Evolutionary conservation across 2,113 vertebrate species (phyloP).

Genomic region (Dolichotis patagonum): DNA sequence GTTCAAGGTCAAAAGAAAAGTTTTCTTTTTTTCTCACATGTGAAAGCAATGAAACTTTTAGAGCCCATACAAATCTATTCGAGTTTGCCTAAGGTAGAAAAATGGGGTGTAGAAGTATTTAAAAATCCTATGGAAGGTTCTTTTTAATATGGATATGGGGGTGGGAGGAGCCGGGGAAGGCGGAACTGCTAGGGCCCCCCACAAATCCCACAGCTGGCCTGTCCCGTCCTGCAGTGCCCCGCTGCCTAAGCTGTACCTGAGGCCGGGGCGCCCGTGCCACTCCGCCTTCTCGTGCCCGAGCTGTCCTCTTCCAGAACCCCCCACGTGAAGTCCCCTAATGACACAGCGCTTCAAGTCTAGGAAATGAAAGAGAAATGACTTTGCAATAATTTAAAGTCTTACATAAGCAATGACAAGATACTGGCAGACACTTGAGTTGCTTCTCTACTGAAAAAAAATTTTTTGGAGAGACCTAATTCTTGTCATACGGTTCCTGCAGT

Average conservation of each 20-base stretch:
- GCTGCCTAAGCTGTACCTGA: too few relatives aligned
- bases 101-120: not conserved
- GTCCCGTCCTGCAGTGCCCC: fast-evolving
- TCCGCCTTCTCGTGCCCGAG: fast-evolving
- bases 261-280: fast-evolving
- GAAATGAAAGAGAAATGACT: not conserved
- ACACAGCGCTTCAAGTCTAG: fast-evolving
- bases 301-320: not conserved
- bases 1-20: not conserved
- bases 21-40: not conserved
- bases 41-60: not conserved
- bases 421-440: not conserved
- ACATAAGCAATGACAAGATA: not conserved
- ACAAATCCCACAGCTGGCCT: too few relatives aligned
- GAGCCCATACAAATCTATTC: not conserved
- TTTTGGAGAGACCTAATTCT: conserved; percentile 44
- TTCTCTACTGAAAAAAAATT: not conserved
- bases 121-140: not conserved
- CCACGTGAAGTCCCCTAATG: not conserved
- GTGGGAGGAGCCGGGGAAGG: not conserved
- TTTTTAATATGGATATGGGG: not conserved
- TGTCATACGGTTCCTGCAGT: not conserved
- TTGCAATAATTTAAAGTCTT: not conserved
- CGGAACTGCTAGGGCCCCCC: too few relatives aligned
- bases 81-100: not conserved